phyloP scores from a whole-genome alignment of 2,113 vertebrate species.

The Notarius lentiginosus region DNA sequence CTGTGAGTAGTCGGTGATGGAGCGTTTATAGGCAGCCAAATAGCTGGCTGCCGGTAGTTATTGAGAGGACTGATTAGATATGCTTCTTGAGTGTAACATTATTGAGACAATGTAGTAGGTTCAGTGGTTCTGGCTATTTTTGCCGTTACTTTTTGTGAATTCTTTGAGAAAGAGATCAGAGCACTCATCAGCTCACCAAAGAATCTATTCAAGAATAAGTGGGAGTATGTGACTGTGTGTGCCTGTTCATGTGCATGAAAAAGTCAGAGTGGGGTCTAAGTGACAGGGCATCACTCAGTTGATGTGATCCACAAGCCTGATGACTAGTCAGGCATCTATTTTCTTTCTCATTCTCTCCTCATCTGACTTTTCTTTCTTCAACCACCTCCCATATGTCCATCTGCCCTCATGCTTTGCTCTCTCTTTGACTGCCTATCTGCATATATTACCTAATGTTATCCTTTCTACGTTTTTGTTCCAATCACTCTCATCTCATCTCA shows the following conservation, averaged over 20 bases:
- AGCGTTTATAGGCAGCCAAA: too few relatives aligned
- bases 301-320: neutral
- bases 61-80: too few relatives aligned
- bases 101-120: neutral
- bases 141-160: neutral
- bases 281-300: slow-evolving; percentile 17
- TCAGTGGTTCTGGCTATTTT: neutral
- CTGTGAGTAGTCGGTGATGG: too few relatives aligned
- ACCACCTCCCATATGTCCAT: neutral
- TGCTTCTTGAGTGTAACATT: neutral
- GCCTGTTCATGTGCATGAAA: neutral
- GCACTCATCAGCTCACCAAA: neutral
- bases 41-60: too few relatives aligned
- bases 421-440: neutral
- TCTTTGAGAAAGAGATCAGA: neutral
- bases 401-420: neutral
- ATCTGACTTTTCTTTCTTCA: neutral
- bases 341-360: slow-evolving; percentile 4
- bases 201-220: neutral
- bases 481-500: neutral
- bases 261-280: neutral
- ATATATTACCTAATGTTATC: neutral
- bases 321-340: slow-evolving; percentile 6
- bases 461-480: neutral
- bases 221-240: neutral